phyloP scores from a whole-genome alignment of 92 coral and sea anemone species.

The Porites evermanni region DNA sequence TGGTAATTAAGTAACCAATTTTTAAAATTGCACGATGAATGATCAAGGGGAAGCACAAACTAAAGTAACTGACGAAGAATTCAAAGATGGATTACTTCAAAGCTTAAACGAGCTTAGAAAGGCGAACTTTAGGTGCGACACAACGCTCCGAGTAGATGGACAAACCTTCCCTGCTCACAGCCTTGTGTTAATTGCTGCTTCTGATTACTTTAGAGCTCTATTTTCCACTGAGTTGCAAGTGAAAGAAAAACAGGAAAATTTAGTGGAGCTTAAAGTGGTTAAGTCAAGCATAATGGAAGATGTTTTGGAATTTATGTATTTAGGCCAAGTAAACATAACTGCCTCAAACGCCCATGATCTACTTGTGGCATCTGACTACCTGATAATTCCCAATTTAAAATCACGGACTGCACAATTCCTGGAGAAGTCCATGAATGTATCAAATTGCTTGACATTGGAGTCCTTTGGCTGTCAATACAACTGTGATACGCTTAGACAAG shows the following conservation, averaged over 20 bases:
- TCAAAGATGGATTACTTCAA: neutral
- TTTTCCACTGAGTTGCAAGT: conserved; percentile 58
- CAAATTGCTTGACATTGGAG: conserved; percentile 9
- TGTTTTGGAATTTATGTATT: conserved; percentile 65
- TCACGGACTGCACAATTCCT: neutral
- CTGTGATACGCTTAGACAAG: conserved; percentile 14
- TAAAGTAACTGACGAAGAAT: neutral
- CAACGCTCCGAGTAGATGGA: conserved; percentile 67
- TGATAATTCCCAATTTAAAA: conserved; percentile 69
- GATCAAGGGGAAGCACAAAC: neutral
- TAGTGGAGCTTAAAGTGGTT: conserved; percentile 53
- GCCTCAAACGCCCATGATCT: conserved; percentile 69
- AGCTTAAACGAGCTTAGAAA: conserved; percentile 16
- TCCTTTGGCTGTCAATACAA: conserved; percentile 24
- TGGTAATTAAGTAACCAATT: too few relatives aligned
- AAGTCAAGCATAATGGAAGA: conserved; percentile 48
- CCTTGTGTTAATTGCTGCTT: conserved; percentile 64
- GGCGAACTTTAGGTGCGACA: conserved; percentile 66
- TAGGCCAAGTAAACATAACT: conserved; percentile 61
- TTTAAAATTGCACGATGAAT: neutral
- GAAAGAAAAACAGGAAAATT: conserved; percentile 43
- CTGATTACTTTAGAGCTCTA: conserved; percentile 72
- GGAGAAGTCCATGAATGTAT: neutral
- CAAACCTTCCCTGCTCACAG: conserved; percentile 72
- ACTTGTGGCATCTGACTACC: conserved; percentile 64